phyloP scores from a whole-genome alignment of 1,140 invertebrate species.

The Neocloeon triangulifer region DNA sequence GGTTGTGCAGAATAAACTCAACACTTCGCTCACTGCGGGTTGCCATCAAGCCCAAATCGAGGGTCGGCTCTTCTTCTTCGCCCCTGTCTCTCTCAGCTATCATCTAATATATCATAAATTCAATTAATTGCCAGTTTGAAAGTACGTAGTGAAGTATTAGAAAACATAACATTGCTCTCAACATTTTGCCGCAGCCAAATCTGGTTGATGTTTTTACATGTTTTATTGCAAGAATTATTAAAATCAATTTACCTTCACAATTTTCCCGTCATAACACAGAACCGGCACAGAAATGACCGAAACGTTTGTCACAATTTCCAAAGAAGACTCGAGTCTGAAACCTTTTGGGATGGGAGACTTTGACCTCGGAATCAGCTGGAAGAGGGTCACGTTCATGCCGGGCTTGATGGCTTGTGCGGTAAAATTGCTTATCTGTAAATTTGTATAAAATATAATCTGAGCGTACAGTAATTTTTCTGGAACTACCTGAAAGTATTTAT shows the following conservation, averaged over 20 bases:
- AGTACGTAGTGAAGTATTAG: no score
- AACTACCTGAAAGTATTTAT: constrained; percentile 30
- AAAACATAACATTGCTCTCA: no score
- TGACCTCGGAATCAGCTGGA: constrained; percentile 32
- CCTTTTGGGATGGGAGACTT: no score
- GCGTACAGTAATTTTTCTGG: constrained; percentile 8
- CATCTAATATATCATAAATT: constrained; percentile 7
- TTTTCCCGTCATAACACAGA: constrained; percentile 48
- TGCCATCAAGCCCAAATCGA: constrained; percentile 56
- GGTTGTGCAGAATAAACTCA: constrained; percentile 48
- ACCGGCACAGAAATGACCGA: constrained; percentile 44
- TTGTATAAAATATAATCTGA: constrained; percentile 3
- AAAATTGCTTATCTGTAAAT: constrained; percentile 36
- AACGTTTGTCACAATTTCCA: constrained; percentile 48
- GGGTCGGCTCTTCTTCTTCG: constrained; percentile 26
- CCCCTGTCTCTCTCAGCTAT: constrained; percentile 13
- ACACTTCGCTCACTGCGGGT: constrained; percentile 38
- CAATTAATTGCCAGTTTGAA: no score
- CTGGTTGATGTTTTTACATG: no score
- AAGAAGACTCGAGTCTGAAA: constrained; percentile 34
- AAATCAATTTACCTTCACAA: constrained; percentile 25
- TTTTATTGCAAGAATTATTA: no score
- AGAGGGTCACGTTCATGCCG: constrained; percentile 30
- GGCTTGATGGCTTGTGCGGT: constrained; percentile 33
- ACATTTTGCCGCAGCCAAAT: no score